Conservation (phyloP, 2,797 vertebrate genomes). For the Clarias platycephalus region DNA sequence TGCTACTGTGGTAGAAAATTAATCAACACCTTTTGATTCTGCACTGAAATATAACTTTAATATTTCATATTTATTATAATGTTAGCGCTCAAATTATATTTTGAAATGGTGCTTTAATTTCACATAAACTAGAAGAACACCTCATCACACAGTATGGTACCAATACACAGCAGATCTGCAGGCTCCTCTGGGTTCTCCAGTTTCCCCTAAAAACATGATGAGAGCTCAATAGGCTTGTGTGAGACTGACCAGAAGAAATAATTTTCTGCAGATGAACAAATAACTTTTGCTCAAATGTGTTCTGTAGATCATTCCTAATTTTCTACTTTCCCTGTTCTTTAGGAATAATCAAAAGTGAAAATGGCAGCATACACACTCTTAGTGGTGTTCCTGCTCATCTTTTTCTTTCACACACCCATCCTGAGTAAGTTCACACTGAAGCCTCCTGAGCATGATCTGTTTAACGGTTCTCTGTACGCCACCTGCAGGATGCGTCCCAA, state of each 20-base stretch:
- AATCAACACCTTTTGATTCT: not conserved
- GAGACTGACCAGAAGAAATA: not conserved
- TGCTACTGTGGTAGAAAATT: not conserved
- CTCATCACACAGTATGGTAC: not conserved
- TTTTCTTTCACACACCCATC: not conserved
- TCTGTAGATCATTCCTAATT: not conserved
- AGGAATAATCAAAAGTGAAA: constrained; percentile 31
- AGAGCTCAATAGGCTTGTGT: not conserved
- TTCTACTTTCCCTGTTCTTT: not conserved
- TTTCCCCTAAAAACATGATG: not conserved
- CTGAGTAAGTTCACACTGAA: not conserved
- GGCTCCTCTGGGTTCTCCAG: not conserved
- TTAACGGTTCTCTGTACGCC: constrained; percentile 77
- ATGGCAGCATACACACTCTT: not conserved
- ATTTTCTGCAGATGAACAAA: not conserved
- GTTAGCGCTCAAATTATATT: not conserved
- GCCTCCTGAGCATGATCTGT: not conserved
- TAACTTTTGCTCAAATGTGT: not conserved
- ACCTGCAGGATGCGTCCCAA: constrained; percentile 79
- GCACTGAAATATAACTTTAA: not conserved
- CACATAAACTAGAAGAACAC: not conserved
- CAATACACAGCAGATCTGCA: not conserved
- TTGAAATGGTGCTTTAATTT: not conserved
- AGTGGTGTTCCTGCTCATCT: constrained; percentile 15
- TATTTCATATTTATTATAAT: not conserved